Percentiles rank a stretch among this genome's conserved stretches.
These are phyloP conservation scores for Nannoperca obscura DNA, from an alignment of 2,797 vertebrate species.

Conservation along the genomic window DNA sequence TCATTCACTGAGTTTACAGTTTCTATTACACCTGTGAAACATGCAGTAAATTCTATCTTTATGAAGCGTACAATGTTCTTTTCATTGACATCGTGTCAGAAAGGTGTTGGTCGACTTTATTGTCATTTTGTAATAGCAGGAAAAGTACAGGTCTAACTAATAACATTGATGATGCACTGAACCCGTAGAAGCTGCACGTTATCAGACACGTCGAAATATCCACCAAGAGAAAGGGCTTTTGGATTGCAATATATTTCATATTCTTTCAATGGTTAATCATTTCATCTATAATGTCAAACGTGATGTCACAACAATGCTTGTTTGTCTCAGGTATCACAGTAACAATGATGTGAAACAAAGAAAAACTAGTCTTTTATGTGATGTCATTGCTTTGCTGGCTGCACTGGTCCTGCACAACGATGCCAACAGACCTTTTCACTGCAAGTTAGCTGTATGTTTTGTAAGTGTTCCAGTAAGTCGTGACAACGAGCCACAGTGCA, in stretches of 20 bases:
- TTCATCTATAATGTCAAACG: neutral
- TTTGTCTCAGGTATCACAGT: neutral
- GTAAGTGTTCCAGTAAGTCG: neutral
- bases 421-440: neutral
- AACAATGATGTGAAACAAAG: neutral
- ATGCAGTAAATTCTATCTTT: neutral
- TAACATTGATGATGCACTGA: constrained; percentile 2
- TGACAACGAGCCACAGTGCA: constrained; percentile 3
- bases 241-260: neutral
- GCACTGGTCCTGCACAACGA: neutral
- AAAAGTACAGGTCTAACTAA: neutral
- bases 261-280: neutral
- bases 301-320: neutral
- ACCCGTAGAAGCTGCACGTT: too few species aligned
- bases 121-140: constrained; percentile 4
- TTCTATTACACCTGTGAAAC: neutral
- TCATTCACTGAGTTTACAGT: neutral
- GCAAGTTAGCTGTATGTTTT: neutral
- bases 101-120: neutral
- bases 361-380: constrained; percentile 9
- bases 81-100: neutral
- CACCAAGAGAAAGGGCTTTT: neutral
- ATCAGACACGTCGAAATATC: constrained; percentile 22
- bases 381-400: neutral
- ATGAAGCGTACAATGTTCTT: neutral